Percentiles rank a stretch among this genome's conserved stretches.
These are phyloP conservation scores for Lordiphosa andalusiaca DNA, from an alignment of 2,888 invertebrate species.

Conservation along the genomic window DNA sequence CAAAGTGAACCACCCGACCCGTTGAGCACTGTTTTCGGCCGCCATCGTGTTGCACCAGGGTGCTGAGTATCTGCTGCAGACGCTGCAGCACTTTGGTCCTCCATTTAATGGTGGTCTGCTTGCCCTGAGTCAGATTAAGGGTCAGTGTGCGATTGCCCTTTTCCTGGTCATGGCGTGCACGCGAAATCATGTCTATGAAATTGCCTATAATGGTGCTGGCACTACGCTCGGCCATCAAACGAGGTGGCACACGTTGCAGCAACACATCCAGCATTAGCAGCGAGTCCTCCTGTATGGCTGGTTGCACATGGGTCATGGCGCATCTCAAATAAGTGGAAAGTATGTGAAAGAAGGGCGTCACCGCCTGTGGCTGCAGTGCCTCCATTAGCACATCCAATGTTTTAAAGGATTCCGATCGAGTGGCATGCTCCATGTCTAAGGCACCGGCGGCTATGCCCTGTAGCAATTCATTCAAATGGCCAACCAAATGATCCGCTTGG, in stretches of 20 bases:
- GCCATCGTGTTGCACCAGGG: conserved; percentile 68
- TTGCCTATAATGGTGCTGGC: conserved; percentile 86
- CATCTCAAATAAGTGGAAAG: conserved; percentile 90
- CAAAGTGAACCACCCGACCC: conserved; percentile 36
- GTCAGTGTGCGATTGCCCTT: conserved; percentile 86
- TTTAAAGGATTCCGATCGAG: conserved; percentile 81
- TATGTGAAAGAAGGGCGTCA: conserved; percentile 87
- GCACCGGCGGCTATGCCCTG: conserved; percentile 86
- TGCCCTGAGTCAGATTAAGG: conserved; percentile 84
- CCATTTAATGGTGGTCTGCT: conserved; percentile 89
- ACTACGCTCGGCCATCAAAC: conserved; percentile 85
- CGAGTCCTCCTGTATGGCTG: conserved; percentile 90
- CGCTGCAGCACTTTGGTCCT: conserved; percentile 87
- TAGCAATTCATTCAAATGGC: conserved; percentile 83
- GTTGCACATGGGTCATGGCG: conserved; percentile 94
- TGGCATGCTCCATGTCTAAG: conserved; percentile 86
- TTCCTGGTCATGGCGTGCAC: conserved; percentile 84
- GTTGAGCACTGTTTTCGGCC: not conserved
- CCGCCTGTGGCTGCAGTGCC: conserved; percentile 45
- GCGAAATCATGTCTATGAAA: conserved; percentile 92
- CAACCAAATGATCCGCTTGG: conserved; percentile 82
- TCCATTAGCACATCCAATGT: conserved; percentile 79
- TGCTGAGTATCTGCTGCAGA: conserved; percentile 83
- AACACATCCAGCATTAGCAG: conserved; percentile 89
- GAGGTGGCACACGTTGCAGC: conserved; percentile 84